Base-by-base conservation (phyloP, 2,888 invertebrate species). In the Diaprepes abbreviatus region DNA sequence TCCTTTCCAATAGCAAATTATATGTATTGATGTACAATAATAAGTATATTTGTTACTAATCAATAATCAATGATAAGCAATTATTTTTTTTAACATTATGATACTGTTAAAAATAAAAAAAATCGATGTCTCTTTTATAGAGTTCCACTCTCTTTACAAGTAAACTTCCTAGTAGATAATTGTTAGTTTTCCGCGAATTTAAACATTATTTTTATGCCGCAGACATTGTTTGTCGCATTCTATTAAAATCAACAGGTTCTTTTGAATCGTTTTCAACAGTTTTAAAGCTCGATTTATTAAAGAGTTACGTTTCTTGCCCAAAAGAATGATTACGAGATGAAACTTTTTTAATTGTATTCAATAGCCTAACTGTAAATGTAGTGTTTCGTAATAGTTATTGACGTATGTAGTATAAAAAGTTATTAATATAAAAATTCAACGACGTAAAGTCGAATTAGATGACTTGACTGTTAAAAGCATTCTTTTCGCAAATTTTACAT, bases 131-230 rank as follows among this genome's bases (percentile, higher is more conserved):
- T 43, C 9, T 43, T 48, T 48, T 48, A 6, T 10, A 12, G 48
- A 48, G 3, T 48, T 21, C 48, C 12, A 24, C 28, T 48, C 28
- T 14, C 10, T 1, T 48, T n/a, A 40, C 16, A 5, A 40, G 14
- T 7, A 40, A 40, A 14, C 40, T 40, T 17, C 40, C 16, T 16
- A 6, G 17, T 17, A 40, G 40, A 40, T 40, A 40, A 40, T 16
- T 40, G 40, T 40, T 16, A 40, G 40, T 40, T 16, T 40, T 40
- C 40, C 40, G 14, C 40, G 40, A 40, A 40, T 16, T 40, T 40
- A 14, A 7, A n/a, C n/a, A 40, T 40, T 14, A 40, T 40, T 40
- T 14, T 16, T 17, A 7, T 40, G 40, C 40, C 40, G 7, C 9
- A 40, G 5, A 40, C 40, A n/a, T 40, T 16, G 40, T 40, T 40